Base-by-base conservation (phyloP, 1,140 invertebrate genomes). In the Listronotus oregonensis region DNA sequence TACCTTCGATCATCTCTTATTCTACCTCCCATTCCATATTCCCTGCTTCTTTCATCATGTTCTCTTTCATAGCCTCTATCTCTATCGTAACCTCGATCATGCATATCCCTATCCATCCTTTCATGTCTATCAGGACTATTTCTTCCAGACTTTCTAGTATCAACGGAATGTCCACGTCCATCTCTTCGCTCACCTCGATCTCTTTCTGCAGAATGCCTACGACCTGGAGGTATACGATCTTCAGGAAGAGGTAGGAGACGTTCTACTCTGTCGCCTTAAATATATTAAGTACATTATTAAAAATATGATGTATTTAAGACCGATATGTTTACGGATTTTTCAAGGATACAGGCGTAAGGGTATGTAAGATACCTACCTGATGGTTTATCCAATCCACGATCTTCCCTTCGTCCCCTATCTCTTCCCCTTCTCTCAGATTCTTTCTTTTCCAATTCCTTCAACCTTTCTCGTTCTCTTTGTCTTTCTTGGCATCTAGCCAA, bases 401-500 rank as follows among this genome's bases (percentile, higher is more conserved):
- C 77, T 44, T 76, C 73, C 51, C 76, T 67, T 11, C 76, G 60
- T 42, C 51, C 66, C 32, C 78, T 71, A 14, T 77, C 75, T 50
- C 76, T 66, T 1, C 69, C 70, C 49, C 76, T 63, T 65, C 78
- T 67, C 75, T 81, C 69, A 71, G 77, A 63, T 57, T 78, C 74
- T 75, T 82, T 64, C 73, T 79, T 52, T 72, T 78, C 71, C 70
- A 73, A 62, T 75, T 83, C 71, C 71, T 80, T 57, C 65, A 84
- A 77, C 61, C 87, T 80, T 66, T 88, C 86, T 6, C 86, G 78
- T 60, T 87, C 86, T 57, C 86, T 80, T 64, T 85, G 83, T 8
- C 83, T 77, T 62, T 85, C 84, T 69, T 85, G 83, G 64, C 82
- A 82, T 32, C 84, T 77, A 0, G 83, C 83, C 59, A 84, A 72